Evolutionary conservation across 92 coral and sea anemone species (phyloP).

Genomic region (Palythoa grandiflora): DNA sequence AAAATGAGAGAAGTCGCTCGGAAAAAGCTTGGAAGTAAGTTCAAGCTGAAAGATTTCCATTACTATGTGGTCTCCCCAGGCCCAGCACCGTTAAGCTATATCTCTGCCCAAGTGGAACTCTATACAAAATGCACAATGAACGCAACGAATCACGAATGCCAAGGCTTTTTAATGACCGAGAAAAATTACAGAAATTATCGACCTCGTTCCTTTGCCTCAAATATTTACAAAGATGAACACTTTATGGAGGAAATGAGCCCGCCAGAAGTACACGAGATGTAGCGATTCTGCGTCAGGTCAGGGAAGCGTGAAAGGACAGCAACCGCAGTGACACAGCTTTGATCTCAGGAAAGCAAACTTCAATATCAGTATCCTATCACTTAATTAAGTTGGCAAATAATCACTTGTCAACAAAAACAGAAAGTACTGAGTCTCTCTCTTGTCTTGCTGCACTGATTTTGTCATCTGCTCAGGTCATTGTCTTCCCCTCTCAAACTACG

Average conservation of each 20-base stretch:
- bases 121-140: constrained; percentile 69
- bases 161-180: constrained; percentile 32
- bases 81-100: constrained; percentile 78
- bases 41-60: constrained; percentile 86
- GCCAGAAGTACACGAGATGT: constrained; percentile 39
- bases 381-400: too few relatives aligned
- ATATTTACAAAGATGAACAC: neutral
- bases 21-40: constrained; percentile 70
- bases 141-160: constrained; percentile 61
- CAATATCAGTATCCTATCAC: neutral
- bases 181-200: constrained; percentile 2
- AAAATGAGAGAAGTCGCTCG: constrained; percentile 76
- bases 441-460: too few relatives aligned
- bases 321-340: neutral
- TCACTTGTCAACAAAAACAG: too few relatives aligned
- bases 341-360: neutral
- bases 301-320: neutral
- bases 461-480: too few relatives aligned
- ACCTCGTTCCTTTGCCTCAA: neutral
- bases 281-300: neutral
- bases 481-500: too few relatives aligned
- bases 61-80: constrained; percentile 87
- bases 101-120: constrained; percentile 65
- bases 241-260: constrained; percentile 24
- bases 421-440: too few relatives aligned